Percentiles rank a stretch among this genome's conserved stretches.
phyloP scores from a whole-genome alignment of 2,113 vertebrate genomes.

The Erpornis zantholeuca region DNA sequence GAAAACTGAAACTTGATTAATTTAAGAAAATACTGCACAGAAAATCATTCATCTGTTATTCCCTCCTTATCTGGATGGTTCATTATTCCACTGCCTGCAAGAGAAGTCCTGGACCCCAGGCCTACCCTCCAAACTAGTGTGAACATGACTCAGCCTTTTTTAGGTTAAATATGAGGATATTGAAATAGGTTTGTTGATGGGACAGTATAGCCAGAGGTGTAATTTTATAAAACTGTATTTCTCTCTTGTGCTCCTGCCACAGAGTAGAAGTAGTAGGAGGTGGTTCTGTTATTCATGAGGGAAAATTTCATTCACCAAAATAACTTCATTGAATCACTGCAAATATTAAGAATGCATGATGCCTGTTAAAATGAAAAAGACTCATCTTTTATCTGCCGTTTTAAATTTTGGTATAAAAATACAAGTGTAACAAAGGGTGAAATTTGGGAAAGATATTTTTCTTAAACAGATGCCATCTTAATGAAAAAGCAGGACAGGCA shows the following conservation, averaged over 20 bases:
- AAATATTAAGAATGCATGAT: not conserved
- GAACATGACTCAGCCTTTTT: not conserved
- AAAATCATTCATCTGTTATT: not conserved
- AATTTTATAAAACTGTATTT: not conserved
- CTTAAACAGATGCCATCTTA: not conserved
- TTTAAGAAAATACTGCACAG: not conserved
- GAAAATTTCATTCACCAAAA: not conserved
- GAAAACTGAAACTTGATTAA: not conserved
- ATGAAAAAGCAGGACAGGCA: not conserved
- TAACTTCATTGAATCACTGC: not conserved
- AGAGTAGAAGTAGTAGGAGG: not conserved
- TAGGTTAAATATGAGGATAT: not conserved
- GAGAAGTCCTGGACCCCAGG: not conserved
- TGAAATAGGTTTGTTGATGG: not conserved
- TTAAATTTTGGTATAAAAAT: not conserved
- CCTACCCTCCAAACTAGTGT: not conserved
- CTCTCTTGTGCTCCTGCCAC: not conserved
- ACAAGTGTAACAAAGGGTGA: not conserved
- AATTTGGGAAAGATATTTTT: not conserved
- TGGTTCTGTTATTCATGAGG: not conserved
- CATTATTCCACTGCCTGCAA: not conserved
- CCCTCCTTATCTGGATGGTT: not conserved
- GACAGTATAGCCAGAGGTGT: fast-evolving
- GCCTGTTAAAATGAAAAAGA: not conserved
- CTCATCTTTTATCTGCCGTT: not conserved